phyloP scores from a whole-genome alignment of 1,140 invertebrate species.

The Eurosta solidaginis region DNA sequence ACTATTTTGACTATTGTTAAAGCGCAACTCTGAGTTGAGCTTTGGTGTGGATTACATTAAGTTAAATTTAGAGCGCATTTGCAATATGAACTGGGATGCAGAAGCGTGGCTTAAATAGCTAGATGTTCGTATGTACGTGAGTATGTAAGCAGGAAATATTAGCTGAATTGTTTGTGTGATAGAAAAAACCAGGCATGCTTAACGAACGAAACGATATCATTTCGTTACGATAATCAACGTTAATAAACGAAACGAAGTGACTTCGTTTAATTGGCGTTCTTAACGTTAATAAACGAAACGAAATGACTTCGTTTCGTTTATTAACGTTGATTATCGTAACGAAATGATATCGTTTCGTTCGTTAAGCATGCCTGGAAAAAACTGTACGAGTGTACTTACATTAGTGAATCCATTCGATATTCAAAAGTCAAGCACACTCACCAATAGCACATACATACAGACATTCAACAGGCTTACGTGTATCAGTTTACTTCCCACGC shows the following conservation, averaged over 20 bases:
- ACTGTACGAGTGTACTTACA: not conserved
- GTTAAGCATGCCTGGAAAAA: not conserved
- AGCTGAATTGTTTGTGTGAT: not conserved
- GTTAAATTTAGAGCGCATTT: not conserved
- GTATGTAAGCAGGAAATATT: not conserved
- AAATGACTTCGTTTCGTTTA: too few relatives aligned
- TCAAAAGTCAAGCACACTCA: not conserved
- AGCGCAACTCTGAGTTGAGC: conserved; percentile 7
- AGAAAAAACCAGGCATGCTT: too few relatives aligned
- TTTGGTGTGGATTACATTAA: conserved; percentile 27
- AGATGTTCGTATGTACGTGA: too few relatives aligned
- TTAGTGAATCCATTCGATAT: not conserved
- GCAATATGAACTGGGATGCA: not conserved
- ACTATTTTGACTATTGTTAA: conserved; percentile 19
- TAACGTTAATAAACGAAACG: too few relatives aligned
- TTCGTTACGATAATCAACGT: too few relatives aligned
- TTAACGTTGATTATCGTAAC: too few relatives aligned
- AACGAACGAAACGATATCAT: too few relatives aligned
- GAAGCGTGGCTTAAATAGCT: not conserved
- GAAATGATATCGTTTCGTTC: too few relatives aligned
- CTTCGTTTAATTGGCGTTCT: too few relatives aligned
- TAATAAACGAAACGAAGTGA: too few relatives aligned
- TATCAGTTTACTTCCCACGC: not conserved
- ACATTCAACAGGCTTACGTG: not conserved
- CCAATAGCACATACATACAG: not conserved